Conservation (phyloP, 1,140 invertebrate genomes). For the Danaus melanippus region DNA sequence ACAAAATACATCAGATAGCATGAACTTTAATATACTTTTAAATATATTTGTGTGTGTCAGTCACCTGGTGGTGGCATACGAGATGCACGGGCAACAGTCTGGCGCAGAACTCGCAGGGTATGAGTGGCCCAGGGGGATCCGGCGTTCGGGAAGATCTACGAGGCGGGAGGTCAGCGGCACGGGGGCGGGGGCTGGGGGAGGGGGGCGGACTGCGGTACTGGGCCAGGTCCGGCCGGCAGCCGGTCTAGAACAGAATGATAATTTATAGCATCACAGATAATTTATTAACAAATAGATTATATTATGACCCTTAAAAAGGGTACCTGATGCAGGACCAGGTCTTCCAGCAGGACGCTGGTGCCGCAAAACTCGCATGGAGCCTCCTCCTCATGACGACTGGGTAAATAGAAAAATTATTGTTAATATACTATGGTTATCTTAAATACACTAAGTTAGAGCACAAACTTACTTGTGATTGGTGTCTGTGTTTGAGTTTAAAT, state of each 20-base stretch:
- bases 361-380: conserved; percentile 55
- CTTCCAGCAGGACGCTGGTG: conserved; percentile 22
- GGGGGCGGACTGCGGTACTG: conserved; percentile 14
- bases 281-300: neutral
- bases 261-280: neutral
- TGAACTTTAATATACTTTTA: too few relatives aligned
- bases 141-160: neutral
- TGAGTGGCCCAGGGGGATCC: conserved; percentile 25
- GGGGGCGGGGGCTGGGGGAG: conserved; percentile 4
- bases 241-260: conserved; percentile 27
- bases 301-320: neutral
- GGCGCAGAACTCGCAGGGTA: conserved; percentile 56
- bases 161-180: too few relatives aligned
- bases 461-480: conserved; percentile 25
- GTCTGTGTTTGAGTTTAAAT: conserved; percentile 20
- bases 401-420: neutral
- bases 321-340: conserved; percentile 50
- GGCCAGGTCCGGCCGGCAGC: conserved; percentile 41
- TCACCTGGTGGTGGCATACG: conserved; percentile 51
- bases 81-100: conserved; percentile 44
- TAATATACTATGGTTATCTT: neutral
- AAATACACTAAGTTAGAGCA: conserved; percentile 4
- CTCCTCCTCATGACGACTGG: conserved; percentile 19
- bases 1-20: too few relatives aligned
- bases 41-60: neutral